Percentiles rank a stretch among this genome's conserved stretches.
Evolutionary conservation across 2,888 invertebrate species (phyloP).

Genomic region (Napeogenes inachia): DNA sequence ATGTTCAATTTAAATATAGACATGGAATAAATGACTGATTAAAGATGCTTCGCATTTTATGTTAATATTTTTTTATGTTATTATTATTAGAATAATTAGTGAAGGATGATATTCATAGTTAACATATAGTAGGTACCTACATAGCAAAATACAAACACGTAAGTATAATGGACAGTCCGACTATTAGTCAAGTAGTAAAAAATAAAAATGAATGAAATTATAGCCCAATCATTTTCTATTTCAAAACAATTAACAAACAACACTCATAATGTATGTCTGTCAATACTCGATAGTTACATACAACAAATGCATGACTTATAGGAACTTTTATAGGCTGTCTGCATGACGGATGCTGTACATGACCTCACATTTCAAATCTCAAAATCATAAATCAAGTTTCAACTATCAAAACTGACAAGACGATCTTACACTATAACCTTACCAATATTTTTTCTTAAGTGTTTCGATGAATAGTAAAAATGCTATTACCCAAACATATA

Average conservation of each 20-base stretch:
- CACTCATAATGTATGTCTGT: slow-evolving; percentile 39
- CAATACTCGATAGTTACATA: slow-evolving; percentile 45
- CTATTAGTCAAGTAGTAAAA: not conserved
- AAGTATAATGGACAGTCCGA: no score
- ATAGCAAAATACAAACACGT: no score
- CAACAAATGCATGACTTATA: slow-evolving; percentile 54
- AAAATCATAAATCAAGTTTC: slow-evolving; percentile 65
- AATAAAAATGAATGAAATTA: slow-evolving; percentile 5
- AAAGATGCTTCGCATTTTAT: not conserved
- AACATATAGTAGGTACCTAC: no score
- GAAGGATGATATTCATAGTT: no score
- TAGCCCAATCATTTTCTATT: slow-evolving; percentile 14
- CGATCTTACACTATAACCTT: slow-evolving; percentile 59
- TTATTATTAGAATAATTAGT: no score
- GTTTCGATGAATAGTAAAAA: slow-evolving; percentile 69
- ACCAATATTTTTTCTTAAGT: slow-evolving; percentile 48
- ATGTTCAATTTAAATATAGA: slow-evolving; percentile 5
- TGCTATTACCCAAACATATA: slow-evolving; percentile 67
- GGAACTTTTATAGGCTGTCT: slow-evolving; percentile 60
- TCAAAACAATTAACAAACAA: slow-evolving; percentile 19
- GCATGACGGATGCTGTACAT: slow-evolving; percentile 64
- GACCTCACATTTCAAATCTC: slow-evolving; percentile 66
- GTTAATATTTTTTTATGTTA: slow-evolving; percentile 1
- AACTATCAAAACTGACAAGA: slow-evolving; percentile 68
- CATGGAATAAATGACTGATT: slow-evolving; percentile 2